Base-by-base conservation (phyloP, 2,797 vertebrate species). In the Parambassis ranga region DNA sequence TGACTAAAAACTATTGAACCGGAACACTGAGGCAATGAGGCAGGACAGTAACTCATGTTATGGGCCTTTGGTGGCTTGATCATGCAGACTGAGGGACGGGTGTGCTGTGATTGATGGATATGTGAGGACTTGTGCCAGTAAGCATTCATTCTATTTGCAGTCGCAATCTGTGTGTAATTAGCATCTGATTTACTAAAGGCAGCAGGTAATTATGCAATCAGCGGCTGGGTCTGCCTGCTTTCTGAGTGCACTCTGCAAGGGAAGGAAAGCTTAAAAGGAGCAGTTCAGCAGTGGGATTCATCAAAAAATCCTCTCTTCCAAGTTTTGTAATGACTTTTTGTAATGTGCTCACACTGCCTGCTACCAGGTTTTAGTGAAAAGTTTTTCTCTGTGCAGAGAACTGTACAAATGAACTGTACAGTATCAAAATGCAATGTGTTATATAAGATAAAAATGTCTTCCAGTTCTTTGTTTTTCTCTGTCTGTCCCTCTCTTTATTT, bases 151-250 rank as follows among this genome's bases (percentile, higher is more conserved):
- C 55, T 69, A 47, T 79, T 72, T 74, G 53, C 60, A 56, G 32
- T 55, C 4, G 11, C 69, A 77, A 62, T 83, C 67, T 79, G 63
- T 23, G 63, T 61, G 59, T 62, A 81, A 81, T 86, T 79, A 83
- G 71, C 69, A 49, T 58, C 53, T 77, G 66, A 78, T 83, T 83
- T 79, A 76, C 59, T 37, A 56, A 66, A 71, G 43, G 22, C 71
- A 67, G 50, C 57, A 47, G 49, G 49, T 74, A 75, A 84, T 84
- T 56, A 72, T 31, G 56, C 58, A 80, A 76, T 83, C 79, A 87
- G 47, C 9, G 41, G 18, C 48, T 55, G 38, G 10, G 10, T 15
- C 52, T 30, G 58, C 0, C 43, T 41, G 53, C 39, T 49, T 20
- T 39, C 36, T 5, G 5, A 15, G 23, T 15, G 56, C 10, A n/a